Conservation (phyloP, 2,113 vertebrate genomes). For the Bubalus kerabau region DNA sequence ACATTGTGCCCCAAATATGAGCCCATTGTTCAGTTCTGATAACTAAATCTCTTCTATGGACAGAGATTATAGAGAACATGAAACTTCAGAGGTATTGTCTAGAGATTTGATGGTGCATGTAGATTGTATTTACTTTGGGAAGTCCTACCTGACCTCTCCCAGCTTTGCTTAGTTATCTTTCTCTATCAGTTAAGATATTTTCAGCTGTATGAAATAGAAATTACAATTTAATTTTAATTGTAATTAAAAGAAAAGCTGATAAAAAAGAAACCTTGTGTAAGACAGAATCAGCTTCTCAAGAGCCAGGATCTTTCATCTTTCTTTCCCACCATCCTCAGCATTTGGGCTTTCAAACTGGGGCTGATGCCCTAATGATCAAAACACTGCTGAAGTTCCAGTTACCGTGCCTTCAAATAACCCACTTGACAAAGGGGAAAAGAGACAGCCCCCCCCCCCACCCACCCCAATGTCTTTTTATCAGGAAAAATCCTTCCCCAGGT, state of each 20-base stretch:
- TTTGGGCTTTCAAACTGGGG: not conserved
- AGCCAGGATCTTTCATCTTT: not conserved
- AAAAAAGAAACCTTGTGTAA: not conserved
- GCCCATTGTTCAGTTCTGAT: not conserved
- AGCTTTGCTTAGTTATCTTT: not conserved
- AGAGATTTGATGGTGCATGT: not conserved
- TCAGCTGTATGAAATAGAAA: not conserved
- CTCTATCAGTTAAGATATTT: not conserved
- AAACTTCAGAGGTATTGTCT: not conserved
- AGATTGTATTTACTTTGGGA: not conserved
- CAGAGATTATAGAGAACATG: not conserved
- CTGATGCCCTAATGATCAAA: not conserved
- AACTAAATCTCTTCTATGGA: not conserved
- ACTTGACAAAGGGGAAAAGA: not conserved
- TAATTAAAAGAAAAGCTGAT: not conserved
- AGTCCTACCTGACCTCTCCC: not conserved
- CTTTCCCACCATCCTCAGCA: not conserved
- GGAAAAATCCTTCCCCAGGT: not conserved
- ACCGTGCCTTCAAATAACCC: not conserved
- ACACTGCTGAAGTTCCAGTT: not conserved
- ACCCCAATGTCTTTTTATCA: not conserved
- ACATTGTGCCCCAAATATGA: not conserved
- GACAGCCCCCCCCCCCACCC: accelerated
- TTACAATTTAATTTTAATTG: not conserved
- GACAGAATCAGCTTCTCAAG: not conserved